Percentiles rank a stretch among this genome's conserved stretches.
Evolutionary conservation across 2,113 vertebrate genomes (phyloP).

Genomic region (Xiphophorus couchianus): DNA sequence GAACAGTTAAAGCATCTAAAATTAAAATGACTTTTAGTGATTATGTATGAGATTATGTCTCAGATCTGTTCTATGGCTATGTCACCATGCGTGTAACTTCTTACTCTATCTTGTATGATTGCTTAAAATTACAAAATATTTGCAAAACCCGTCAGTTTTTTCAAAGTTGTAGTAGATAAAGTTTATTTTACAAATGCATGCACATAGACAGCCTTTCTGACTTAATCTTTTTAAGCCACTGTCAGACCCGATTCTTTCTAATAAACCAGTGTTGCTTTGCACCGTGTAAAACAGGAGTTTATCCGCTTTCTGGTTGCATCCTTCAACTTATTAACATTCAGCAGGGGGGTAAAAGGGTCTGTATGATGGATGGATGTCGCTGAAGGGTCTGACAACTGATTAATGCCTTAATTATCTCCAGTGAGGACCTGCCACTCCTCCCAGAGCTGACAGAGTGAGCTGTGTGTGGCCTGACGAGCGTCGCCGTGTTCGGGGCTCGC

Average conservation of each 20-base stretch:
- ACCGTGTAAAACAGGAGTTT: slow-evolving; percentile 57
- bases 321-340: slow-evolving; percentile 74
- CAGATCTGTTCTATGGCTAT: slow-evolving; percentile 12
- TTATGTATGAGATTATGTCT: slow-evolving; percentile 14
- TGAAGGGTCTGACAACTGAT: slow-evolving; percentile 82
- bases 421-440: slow-evolving; percentile 70
- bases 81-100: background rate
- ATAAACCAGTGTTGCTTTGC: slow-evolving; percentile 50
- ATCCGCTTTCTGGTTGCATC: slow-evolving; percentile 66
- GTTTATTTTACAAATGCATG: slow-evolving; percentile 17
- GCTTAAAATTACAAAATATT: slow-evolving; percentile 5
- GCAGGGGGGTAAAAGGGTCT: slow-evolving; percentile 73
- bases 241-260: slow-evolving; percentile 47
- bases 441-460: slow-evolving; percentile 74
- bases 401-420: slow-evolving; percentile 86
- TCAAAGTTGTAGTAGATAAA: slow-evolving; percentile 30
- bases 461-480: slow-evolving; percentile 76
- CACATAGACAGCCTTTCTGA: slow-evolving; percentile 25
- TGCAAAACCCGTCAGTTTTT: slow-evolving; percentile 29
- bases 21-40: slow-evolving; percentile 36
- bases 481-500: slow-evolving; percentile 74
- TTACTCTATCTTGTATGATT: background rate
- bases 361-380: slow-evolving; percentile 79
- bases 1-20: slow-evolving; percentile 46
- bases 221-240: slow-evolving; percentile 30